Percentiles rank a stretch among this genome's conserved stretches.
These are phyloP conservation scores for Pediacus dermestoides DNA, from an alignment of 2,888 invertebrate species.

Conservation along the genomic window DNA sequence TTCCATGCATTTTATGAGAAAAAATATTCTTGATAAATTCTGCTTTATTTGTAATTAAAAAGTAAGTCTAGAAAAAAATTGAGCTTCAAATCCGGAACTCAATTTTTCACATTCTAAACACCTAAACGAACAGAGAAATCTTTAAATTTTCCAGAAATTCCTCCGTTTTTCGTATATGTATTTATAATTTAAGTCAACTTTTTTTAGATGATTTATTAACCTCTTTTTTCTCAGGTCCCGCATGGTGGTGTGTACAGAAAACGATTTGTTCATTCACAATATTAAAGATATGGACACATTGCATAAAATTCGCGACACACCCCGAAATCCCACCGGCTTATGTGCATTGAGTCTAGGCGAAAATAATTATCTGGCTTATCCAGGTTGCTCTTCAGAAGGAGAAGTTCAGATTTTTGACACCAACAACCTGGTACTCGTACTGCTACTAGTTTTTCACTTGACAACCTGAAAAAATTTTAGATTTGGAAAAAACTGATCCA, in stretches of 20 bases:
- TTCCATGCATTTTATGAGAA: too few relatives aligned
- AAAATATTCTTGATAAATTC: too few relatives aligned
- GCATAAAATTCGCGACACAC: conserved; percentile 97
- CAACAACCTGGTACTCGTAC: conserved; percentile 78
- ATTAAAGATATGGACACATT: conserved; percentile 97
- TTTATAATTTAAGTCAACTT: too few relatives aligned
- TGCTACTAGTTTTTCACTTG: conserved; percentile 12
- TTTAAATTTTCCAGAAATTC: too few relatives aligned
- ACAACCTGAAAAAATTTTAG: conserved; percentile 51
- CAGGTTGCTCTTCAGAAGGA: conserved; percentile 88
- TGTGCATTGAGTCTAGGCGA: conserved; percentile 85
- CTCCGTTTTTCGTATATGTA: too few relatives aligned
- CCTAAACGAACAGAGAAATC: too few relatives aligned
- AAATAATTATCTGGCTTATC: conserved; percentile 93
- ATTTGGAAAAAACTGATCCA: conserved; percentile 95
- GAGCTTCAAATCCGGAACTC: too few relatives aligned
- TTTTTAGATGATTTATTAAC: conserved; percentile 8
- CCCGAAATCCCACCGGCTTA: conserved; percentile 88
- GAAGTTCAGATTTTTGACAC: conserved; percentile 96
- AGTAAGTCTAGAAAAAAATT: too few relatives aligned
- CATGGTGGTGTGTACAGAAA: conserved; percentile 94
- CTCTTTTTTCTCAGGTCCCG: conserved; percentile 56
- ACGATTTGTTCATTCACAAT: conserved; percentile 96
- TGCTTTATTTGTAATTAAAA: too few relatives aligned
- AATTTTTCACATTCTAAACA: too few relatives aligned